These are phyloP conservation scores for Synanthedon myopaeformis DNA, from an alignment of 2,888 invertebrate species.

Conservation along the genomic window DNA sequence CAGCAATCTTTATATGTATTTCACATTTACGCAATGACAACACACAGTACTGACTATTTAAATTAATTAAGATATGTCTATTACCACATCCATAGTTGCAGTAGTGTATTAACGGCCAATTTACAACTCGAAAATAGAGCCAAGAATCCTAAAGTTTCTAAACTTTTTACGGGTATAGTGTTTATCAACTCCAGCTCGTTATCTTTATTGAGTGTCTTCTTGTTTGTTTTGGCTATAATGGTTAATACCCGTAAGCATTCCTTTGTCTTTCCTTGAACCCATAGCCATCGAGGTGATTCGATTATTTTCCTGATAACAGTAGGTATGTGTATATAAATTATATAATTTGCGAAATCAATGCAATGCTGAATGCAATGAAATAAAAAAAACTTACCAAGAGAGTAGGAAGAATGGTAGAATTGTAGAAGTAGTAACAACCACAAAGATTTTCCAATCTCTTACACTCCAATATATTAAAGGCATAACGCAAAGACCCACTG, in stretches of 20 bases:
- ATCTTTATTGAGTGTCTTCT: constrained; percentile 44
- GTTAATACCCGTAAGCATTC: constrained; percentile 59
- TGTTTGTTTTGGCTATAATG: constrained; percentile 68
- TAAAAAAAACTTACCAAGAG: constrained; percentile 32
- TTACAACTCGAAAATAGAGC: constrained; percentile 69
- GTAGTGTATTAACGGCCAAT: constrained; percentile 64
- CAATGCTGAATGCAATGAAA: too few species aligned
- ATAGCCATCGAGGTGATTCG: constrained; percentile 76
- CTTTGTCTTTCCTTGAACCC: constrained; percentile 58
- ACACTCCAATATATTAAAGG: constrained; percentile 41
- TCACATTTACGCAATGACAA: too few species aligned
- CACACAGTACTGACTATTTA: too few species aligned
- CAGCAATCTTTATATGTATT: too few species aligned
- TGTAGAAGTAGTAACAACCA: constrained; percentile 28
- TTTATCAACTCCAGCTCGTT: constrained; percentile 36
- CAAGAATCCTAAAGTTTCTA: constrained; percentile 58
- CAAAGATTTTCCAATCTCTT: constrained; percentile 35
- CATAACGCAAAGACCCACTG: constrained; percentile 30
- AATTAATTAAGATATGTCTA: constrained; percentile 5
- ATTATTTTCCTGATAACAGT: constrained; percentile 60
- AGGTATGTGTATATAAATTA: neutral
- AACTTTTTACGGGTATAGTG: constrained; percentile 24
- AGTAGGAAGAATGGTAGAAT: constrained; percentile 29
- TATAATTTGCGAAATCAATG: too few species aligned
- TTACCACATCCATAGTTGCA: constrained; percentile 70